A percentile compares a stretch with the other conserved stretches of the same genome.
Conservation (phyloP, 2,888 invertebrate species). For the Lithophane ornitopus region DNA sequence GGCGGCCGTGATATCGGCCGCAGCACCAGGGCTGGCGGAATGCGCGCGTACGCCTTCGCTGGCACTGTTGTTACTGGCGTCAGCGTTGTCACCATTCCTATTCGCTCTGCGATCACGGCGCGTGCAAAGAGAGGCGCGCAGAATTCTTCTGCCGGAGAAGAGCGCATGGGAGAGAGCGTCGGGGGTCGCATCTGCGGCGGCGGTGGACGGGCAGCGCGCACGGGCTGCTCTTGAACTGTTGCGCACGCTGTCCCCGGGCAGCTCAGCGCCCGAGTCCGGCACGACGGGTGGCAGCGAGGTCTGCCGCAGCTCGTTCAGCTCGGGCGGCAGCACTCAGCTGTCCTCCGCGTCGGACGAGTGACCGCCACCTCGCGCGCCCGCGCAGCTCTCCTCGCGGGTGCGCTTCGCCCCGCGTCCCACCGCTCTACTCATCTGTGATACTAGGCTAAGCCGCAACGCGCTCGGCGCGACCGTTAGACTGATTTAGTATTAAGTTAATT, state of each 20-base stretch:
- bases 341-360: conserved; percentile 92
- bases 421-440: conserved; percentile 91
- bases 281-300: conserved; percentile 85
- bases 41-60: conserved; percentile 87
- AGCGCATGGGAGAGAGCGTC: conserved; percentile 89
- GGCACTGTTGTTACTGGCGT: conserved; percentile 91
- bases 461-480: conserved; percentile 90
- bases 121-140: conserved; percentile 88
- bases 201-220: conserved; percentile 89
- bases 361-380: conserved; percentile 79
- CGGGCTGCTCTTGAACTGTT: conserved; percentile 85
- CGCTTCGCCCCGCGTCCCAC: conserved; percentile 87
- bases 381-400: conserved; percentile 76
- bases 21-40: conserved; percentile 88
- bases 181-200: conserved; percentile 89
- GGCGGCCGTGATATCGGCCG: conserved; percentile 79
- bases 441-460: conserved; percentile 88
- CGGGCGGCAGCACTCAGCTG: conserved; percentile 92
- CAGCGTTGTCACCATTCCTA: conserved; percentile 93
- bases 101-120: conserved; percentile 94
- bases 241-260: conserved; percentile 85
- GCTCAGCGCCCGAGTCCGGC: conserved; percentile 81
- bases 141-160: conserved; percentile 84
- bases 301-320: conserved; percentile 92
- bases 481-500: conserved; percentile 89